Percentiles rank a stretch among this genome's conserved stretches.
Evolutionary conservation across 2,888 invertebrate genomes (phyloP).

Genomic region (Lordiphosa fenestrarum): DNA sequence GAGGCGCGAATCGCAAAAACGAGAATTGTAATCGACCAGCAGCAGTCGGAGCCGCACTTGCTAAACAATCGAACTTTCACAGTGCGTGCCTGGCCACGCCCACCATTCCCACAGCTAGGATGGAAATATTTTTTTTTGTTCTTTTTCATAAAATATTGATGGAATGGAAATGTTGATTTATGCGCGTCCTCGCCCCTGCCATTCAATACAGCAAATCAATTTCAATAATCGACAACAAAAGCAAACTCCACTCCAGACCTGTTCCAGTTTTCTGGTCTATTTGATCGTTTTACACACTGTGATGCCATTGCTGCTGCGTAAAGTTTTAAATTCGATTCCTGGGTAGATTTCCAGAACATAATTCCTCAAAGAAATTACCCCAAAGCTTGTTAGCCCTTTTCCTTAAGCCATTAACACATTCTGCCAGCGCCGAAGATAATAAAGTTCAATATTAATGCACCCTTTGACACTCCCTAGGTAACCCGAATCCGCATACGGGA

Average conservation of each 20-base stretch:
- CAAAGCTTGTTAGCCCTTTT: no score
- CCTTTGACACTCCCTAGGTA: slow-evolving; percentile 58
- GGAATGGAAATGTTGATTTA: slow-evolving; percentile 53
- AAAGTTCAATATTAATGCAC: slow-evolving; percentile 73
- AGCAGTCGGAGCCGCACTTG: slow-evolving; percentile 28
- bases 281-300: no score
- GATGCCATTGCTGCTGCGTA: no score
- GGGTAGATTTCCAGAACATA: no score
- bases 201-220: slow-evolving; percentile 72
- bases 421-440: slow-evolving; percentile 56
- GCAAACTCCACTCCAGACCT: no score
- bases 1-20: slow-evolving; percentile 63
- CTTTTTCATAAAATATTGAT: slow-evolving; percentile 51
- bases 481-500: background rate
- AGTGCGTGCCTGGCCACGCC: slow-evolving; percentile 40
- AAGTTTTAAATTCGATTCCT: no score
- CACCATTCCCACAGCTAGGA: no score
- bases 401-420: slow-evolving; percentile 52
- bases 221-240: slow-evolving; percentile 60
- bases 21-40: slow-evolving; percentile 57
- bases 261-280: no score
- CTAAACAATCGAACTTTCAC: slow-evolving; percentile 50
- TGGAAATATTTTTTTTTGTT: no score
- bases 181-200: slow-evolving; percentile 62
- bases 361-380: no score